A percentile compares a stretch with the other conserved stretches of the same genome.
phyloP scores from a whole-genome alignment of 2,888 invertebrate genomes.

The Druceiella hillmani region DNA sequence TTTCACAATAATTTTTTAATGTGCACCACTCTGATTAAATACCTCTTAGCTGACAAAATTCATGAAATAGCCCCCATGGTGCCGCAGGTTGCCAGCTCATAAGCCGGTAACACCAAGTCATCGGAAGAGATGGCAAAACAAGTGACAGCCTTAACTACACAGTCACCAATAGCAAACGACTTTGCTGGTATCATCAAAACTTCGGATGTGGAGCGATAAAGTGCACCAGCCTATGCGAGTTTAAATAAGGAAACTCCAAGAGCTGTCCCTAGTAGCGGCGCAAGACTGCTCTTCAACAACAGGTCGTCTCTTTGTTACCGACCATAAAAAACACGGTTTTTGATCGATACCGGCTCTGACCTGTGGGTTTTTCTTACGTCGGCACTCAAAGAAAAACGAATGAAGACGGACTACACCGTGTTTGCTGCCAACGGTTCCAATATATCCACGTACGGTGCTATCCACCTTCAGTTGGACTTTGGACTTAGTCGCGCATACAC shows the following conservation, averaged over 20 bases:
- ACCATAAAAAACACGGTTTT: slow-evolving; percentile 10
- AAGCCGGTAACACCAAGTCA: too few relatives aligned
- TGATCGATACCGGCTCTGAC: slow-evolving; percentile 5
- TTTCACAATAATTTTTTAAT: too few relatives aligned
- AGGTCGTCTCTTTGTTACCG: slow-evolving; percentile 13
- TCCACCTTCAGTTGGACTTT: slow-evolving; percentile 19
- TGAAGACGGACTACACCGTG: slow-evolving; percentile 20
- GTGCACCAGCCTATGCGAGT: slow-evolving; percentile 19
- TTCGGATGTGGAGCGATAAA: slow-evolving; percentile 8
- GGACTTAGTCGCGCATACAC: slow-evolving; percentile 23
- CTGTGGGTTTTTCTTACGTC: too few relatives aligned
- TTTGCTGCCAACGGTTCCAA: slow-evolving; percentile 25
- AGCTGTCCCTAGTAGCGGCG: slow-evolving; percentile 22
- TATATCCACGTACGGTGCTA: slow-evolving; percentile 25
- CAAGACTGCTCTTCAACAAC: slow-evolving; percentile 14
- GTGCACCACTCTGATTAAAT: too few relatives aligned
- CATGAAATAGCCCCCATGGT: too few relatives aligned
- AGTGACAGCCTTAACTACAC: too few relatives aligned
- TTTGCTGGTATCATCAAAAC: slow-evolving; percentile 20
- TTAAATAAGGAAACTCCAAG: too few relatives aligned
- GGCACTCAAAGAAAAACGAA: slow-evolving; percentile 8
- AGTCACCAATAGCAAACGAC: too few relatives aligned
- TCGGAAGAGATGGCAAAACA: too few relatives aligned
- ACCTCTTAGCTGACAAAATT: too few relatives aligned
- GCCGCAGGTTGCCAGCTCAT: too few relatives aligned